phyloP scores from a whole-genome alignment of 2,888 invertebrate species.

The Drosophila glabriapex region DNA sequence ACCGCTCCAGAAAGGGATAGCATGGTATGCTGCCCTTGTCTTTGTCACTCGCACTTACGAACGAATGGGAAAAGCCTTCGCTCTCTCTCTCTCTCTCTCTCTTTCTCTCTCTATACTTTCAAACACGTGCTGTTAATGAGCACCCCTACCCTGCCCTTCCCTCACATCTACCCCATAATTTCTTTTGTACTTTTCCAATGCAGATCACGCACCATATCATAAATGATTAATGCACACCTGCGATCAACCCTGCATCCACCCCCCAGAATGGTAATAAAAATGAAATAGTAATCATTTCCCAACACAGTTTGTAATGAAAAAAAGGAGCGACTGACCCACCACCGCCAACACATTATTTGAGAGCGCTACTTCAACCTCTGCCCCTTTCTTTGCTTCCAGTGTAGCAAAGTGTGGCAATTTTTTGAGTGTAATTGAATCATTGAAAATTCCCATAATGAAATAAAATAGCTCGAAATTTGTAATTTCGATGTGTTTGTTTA shows the following conservation, averaged over 20 bases:
- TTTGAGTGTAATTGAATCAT: background rate
- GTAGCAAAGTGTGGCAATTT: background rate
- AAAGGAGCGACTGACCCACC: background rate
- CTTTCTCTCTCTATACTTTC: background rate
- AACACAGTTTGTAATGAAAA: background rate
- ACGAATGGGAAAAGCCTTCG: background rate
- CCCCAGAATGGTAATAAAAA: background rate
- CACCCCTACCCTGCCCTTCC: background rate
- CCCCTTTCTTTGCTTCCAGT: background rate
- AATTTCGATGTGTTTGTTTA: background rate
- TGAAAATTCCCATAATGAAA: background rate
- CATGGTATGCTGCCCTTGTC: background rate
- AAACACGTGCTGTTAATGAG: background rate
- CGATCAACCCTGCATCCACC: constrained; percentile 2
- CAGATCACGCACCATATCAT: background rate
- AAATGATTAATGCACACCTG: constrained; percentile 7
- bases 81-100: background rate
- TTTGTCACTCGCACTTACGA: background rate
- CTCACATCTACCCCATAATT: background rate
- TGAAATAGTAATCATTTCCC: background rate
- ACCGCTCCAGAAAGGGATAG: background rate
- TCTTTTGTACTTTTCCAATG: background rate
- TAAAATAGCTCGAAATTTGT: background rate
- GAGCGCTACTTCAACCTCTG: background rate
- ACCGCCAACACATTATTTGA: background rate